Conservation (phyloP, 2,113 vertebrate species). For the Sinocyclocheilus maitianheensis region DNA sequence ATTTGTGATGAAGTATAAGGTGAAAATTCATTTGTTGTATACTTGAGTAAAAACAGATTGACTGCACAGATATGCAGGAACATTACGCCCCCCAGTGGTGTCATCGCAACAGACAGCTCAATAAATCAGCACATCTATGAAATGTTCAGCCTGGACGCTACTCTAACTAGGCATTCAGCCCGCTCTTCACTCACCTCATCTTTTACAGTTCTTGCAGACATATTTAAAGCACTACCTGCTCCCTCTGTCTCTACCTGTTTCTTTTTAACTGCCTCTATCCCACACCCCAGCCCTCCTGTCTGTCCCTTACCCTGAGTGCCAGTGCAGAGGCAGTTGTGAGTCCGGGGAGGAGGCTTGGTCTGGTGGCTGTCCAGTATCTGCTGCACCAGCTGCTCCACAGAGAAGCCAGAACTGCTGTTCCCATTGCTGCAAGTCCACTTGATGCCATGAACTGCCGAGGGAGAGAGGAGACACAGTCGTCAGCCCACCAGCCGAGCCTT, state of each 20-base stretch:
- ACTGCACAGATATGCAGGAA: background rate
- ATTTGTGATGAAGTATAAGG: conserved; percentile 14
- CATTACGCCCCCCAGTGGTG: conserved; percentile 28
- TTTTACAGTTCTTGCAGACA: background rate
- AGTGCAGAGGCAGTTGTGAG: conserved; percentile 99
- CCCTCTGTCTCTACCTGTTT: conserved; percentile 43
- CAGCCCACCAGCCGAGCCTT: conserved; percentile 67
- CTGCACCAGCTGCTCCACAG: conserved; percentile 98
- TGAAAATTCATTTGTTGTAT: conserved; percentile 21
- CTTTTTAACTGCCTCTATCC: conserved; percentile 34
- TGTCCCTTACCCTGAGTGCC: conserved; percentile 92
- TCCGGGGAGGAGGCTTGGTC: conserved; percentile 98
- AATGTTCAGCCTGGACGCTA: conserved; percentile 14
- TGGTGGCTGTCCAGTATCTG: conserved; percentile 99
- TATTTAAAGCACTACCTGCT: conserved; percentile 32
- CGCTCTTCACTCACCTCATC: conserved; percentile 4
- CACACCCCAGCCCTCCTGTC: conserved; percentile 36
- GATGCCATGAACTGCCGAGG: conserved; percentile 95
- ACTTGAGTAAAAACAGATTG: background rate
- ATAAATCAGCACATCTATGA: conserved; percentile 12
- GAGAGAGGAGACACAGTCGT: conserved; percentile 79
- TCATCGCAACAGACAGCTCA: conserved; percentile 14
- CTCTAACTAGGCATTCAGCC: conserved; percentile 22
- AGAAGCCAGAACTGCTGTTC: conserved; percentile 99
- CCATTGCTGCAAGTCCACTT: conserved; percentile 99